phyloP scores from a whole-genome alignment of 2,797 vertebrate species.

The Falco columbarius region DNA sequence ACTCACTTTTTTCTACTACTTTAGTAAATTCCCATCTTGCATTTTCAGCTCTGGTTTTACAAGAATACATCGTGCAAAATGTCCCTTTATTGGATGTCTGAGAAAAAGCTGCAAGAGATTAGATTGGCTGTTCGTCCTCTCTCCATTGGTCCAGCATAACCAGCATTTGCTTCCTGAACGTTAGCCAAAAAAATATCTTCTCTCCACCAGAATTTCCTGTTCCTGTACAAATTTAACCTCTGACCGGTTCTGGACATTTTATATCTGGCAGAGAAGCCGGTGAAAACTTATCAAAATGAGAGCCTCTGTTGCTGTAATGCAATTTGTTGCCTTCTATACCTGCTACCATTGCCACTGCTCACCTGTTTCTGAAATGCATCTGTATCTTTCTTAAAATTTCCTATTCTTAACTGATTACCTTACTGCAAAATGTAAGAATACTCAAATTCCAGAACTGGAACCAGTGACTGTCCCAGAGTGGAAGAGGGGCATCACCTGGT shows the following conservation, averaged over 20 bases:
- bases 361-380: background rate
- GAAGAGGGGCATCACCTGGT: background rate
- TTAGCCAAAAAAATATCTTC: background rate
- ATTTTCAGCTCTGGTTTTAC: background rate
- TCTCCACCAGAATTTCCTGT: slow-evolving; percentile 48
- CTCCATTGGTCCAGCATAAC: background rate
- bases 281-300: background rate
- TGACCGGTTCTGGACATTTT: background rate
- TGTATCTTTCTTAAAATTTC: background rate
- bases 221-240: background rate
- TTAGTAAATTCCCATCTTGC: background rate
- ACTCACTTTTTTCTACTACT: background rate
- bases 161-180: background rate
- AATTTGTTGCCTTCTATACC: background rate
- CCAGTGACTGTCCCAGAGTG: background rate
- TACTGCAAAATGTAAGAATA: background rate
- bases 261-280: background rate
- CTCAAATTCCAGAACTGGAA: background rate
- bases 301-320: background rate
- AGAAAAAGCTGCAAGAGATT: background rate
- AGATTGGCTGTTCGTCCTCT: background rate
- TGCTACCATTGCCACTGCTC: background rate
- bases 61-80: background rate
- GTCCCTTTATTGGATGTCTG: background rate
- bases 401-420: background rate